These are phyloP conservation scores for Camelus bactrianus DNA, from an alignment of 2,113 vertebrate genomes.

Conservation along the genomic window DNA sequence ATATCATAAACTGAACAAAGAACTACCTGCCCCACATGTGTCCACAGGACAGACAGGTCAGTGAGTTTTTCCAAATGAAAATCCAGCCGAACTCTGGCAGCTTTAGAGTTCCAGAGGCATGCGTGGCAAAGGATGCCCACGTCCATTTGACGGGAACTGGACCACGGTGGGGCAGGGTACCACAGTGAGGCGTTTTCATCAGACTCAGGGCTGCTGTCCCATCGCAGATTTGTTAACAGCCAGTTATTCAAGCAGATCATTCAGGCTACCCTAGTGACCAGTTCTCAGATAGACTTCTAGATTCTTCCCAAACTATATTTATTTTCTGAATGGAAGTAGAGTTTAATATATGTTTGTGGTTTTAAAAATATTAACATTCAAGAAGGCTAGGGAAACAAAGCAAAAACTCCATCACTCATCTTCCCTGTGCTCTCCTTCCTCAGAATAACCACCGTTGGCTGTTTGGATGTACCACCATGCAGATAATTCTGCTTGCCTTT, in stretches of 20 bases:
- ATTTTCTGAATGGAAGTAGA: constrained; percentile 30
- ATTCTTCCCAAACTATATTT: neutral
- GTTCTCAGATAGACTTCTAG: neutral
- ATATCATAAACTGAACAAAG: constrained; percentile 54
- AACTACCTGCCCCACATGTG: constrained; percentile 31
- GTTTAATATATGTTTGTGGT: neutral
- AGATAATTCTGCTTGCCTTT: neutral
- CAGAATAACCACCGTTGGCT: neutral
- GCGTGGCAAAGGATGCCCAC: neutral
- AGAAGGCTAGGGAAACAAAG: neutral
- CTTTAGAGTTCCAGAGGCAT: neutral
- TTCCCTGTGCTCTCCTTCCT: neutral
- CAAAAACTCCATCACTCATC: neutral
- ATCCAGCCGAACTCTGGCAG: neutral
- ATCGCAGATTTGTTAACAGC: neutral
- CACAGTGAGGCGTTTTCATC: neutral
- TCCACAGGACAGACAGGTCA: neutral
- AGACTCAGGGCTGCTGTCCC: neutral
- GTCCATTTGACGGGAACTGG: accelerated
- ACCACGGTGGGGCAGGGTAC: accelerated
- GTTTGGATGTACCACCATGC: neutral
- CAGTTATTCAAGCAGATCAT: neutral
- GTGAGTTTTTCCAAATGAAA: constrained; percentile 3
- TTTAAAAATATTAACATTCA: constrained; percentile 26
- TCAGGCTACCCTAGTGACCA: neutral